Conservation (phyloP, 2,888 invertebrate genomes). For the Pocota personata region DNA sequence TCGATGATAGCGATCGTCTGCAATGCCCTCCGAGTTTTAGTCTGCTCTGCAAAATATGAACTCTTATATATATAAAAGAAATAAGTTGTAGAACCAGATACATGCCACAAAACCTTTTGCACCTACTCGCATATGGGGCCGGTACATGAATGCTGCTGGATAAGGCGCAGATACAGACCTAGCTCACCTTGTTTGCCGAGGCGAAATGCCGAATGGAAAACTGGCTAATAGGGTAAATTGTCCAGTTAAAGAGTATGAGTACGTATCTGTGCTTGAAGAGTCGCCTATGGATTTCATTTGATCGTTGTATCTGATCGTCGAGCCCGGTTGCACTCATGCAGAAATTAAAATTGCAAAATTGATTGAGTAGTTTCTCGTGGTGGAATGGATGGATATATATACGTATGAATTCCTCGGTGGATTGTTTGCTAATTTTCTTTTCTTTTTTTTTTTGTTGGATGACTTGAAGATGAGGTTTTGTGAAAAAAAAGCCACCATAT, state of each 20-base stretch:
- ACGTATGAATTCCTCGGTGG: slow-evolving; percentile 33
- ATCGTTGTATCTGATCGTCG: slow-evolving; percentile 39
- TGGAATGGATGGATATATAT: slow-evolving; percentile 3
- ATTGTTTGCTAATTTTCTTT: slow-evolving; percentile 28
- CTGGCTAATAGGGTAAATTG: slow-evolving; percentile 57
- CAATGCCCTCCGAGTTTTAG: slow-evolving; percentile 26
- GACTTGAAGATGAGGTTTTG: slow-evolving; percentile 23
- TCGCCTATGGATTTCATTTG: slow-evolving; percentile 52
- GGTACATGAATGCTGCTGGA: slow-evolving; percentile 51
- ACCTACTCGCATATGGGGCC: slow-evolving; percentile 35
- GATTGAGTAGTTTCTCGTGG: slow-evolving; percentile 52
- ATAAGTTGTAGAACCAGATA: slow-evolving; percentile 60
- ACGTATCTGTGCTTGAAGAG: neutral
- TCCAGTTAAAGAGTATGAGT: slow-evolving; percentile 15
- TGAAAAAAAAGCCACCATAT: slow-evolving; percentile 12
- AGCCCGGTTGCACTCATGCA: slow-evolving; percentile 62
- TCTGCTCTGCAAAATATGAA: slow-evolving; percentile 43
- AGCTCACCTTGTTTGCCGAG: slow-evolving; percentile 69
- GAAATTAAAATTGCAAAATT: slow-evolving; percentile 71
- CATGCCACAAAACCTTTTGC: neutral
- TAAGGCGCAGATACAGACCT: slow-evolving; percentile 57
- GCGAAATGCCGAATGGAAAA: slow-evolving; percentile 58
- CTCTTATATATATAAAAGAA: slow-evolving; percentile 32
- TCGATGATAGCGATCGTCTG: slow-evolving; percentile 58
- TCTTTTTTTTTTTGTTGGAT: neutral